phyloP scores from a whole-genome alignment of 2,888 invertebrate genomes.

The Sipha maydis region DNA sequence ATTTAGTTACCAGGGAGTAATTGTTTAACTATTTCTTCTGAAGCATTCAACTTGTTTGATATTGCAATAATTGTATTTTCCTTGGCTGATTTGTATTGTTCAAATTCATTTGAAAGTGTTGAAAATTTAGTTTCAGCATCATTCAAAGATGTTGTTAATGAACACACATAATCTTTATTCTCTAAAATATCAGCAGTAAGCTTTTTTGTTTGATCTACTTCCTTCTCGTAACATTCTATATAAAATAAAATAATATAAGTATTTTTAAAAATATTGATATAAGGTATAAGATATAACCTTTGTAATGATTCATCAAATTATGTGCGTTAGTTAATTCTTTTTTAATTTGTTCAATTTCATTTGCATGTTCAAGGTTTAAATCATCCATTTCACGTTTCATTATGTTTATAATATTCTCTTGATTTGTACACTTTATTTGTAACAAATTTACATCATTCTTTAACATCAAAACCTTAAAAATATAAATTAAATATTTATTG shows the following conservation, averaged over 20 bases:
- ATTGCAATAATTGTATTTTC: not conserved
- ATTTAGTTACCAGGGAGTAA: conserved; percentile 36
- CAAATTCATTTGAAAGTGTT: conserved; percentile 14
- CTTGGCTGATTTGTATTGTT: conserved; percentile 23
- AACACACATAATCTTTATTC: conserved; percentile 37
- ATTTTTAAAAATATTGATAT: not conserved
- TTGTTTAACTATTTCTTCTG: conserved; percentile 55
- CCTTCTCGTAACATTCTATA: conserved; percentile 50
- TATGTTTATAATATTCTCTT: conserved; percentile 33
- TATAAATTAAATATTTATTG: not conserved
- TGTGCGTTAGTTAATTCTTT: conserved; percentile 7
- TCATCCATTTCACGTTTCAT: conserved; percentile 40
- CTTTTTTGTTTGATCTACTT: conserved; percentile 8
- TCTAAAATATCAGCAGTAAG: conserved; percentile 26
- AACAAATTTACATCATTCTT: conserved; percentile 48
- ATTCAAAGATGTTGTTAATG: conserved; percentile 11
- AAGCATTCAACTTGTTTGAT: conserved; percentile 39
- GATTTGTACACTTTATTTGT: conserved; percentile 44
- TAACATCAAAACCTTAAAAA: conserved; percentile 35
- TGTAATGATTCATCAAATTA: conserved; percentile 52
- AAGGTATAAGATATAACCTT: conserved; percentile 35
- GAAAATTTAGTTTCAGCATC: not conserved
- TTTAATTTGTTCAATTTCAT: conserved; percentile 42
- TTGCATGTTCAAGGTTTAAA: conserved; percentile 22
- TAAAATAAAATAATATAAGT: not conserved